Evolutionary conservation across 2,888 invertebrate species (phyloP).

Genomic region (Tetropium fuscum): DNA sequence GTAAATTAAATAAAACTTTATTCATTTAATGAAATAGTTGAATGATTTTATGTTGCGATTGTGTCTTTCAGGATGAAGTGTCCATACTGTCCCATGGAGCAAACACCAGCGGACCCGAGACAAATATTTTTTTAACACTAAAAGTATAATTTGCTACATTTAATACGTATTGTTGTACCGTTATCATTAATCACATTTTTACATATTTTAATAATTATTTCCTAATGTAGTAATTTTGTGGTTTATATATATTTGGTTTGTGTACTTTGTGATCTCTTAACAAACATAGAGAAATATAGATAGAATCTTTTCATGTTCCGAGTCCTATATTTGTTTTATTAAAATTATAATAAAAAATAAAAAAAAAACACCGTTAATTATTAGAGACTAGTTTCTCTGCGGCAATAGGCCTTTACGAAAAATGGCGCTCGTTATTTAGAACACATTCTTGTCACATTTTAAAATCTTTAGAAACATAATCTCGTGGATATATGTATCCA

Average conservation of each 20-base stretch:
- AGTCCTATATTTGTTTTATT: too few relatives aligned
- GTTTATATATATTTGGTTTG: constrained; percentile 43
- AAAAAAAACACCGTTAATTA: too few relatives aligned
- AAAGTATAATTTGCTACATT: constrained; percentile 27
- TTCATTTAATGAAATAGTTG: too few relatives aligned
- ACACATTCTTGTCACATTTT: too few relatives aligned
- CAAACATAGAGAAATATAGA: constrained; percentile 30
- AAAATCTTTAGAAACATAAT: too few relatives aligned
- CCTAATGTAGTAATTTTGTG: constrained; percentile 32
- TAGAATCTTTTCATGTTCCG: constrained; percentile 12
- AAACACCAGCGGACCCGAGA: constrained; percentile 91
- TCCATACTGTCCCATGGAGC: constrained; percentile 98
- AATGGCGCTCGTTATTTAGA: too few relatives aligned
- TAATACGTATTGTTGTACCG: constrained; percentile 5
- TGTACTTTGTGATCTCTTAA: constrained; percentile 49
- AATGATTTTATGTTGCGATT: too few relatives aligned
- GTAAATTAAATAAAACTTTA: too few relatives aligned
- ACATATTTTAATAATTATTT: constrained; percentile 33
- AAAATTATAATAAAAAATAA: too few relatives aligned
- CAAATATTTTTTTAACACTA: constrained; percentile 86
- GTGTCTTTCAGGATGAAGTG: constrained; percentile 95
- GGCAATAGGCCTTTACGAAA: too few relatives aligned
- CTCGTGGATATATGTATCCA: too few relatives aligned
- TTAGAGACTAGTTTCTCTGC: too few relatives aligned
- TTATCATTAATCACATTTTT: constrained; percentile 20